A percentile compares a stretch with the other conserved stretches of the same genome.
Evolutionary conservation across 2,888 invertebrate species (phyloP).

Genomic region (Drosophila merina): DNA sequence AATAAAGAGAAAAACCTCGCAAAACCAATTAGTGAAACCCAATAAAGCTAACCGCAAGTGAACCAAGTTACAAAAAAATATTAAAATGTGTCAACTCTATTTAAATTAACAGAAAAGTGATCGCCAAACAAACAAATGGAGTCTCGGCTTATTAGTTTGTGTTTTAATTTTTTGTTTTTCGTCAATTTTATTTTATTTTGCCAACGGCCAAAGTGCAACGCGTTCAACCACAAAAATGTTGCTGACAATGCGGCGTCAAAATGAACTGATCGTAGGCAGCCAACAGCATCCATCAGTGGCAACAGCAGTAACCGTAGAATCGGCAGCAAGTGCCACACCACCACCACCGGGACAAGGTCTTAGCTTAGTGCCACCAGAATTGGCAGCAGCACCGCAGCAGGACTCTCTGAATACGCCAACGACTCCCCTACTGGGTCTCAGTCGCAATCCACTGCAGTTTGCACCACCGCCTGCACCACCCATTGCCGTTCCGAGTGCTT

Average conservation of each 20-base stretch:
- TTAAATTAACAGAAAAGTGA: constrained; percentile 15
- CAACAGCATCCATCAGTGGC: constrained; percentile 61
- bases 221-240: constrained; percentile 82
- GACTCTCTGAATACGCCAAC: constrained; percentile 81
- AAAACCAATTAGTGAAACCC: constrained; percentile 7
- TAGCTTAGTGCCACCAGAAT: constrained; percentile 22
- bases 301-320: neutral
- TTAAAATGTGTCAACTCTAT: constrained; percentile 18
- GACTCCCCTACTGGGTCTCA: constrained; percentile 71
- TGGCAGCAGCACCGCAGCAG: constrained; percentile 44
- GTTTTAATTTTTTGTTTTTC: constrained; percentile 54
- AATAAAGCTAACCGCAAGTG: constrained; percentile 15
- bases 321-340: constrained; percentile 12
- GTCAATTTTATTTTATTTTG: constrained; percentile 46
- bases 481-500: constrained; percentile 41
- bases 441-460: constrained; percentile 68
- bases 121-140: constrained; percentile 62
- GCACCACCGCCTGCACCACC: constrained; percentile 59
- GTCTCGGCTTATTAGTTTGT: constrained; percentile 51
- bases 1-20: neutral
- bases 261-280: constrained; percentile 85
- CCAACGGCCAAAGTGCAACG: constrained; percentile 33
- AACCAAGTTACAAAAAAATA: constrained; percentile 11
- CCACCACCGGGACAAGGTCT: constrained; percentile 33
- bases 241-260: constrained; percentile 91